These are phyloP conservation scores for Bettongia penicillata DNA, from an alignment of 2,113 vertebrate species.

Conservation along the genomic window DNA sequence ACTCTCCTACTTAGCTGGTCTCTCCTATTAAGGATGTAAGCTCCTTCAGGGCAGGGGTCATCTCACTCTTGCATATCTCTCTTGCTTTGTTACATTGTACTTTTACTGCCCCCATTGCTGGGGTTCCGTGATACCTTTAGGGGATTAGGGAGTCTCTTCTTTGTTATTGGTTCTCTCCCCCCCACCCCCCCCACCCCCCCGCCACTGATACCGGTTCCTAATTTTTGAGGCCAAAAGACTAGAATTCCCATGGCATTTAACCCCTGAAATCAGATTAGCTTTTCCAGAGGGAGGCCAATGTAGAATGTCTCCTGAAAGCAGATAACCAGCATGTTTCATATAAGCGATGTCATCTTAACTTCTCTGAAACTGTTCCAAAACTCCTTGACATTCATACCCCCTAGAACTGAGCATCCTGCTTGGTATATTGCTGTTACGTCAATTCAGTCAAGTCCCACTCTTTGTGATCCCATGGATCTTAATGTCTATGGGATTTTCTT, in stretches of 20 bases:
- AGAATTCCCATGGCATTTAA: neutral
- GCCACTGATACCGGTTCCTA: neutral
- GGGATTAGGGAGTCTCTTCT: neutral
- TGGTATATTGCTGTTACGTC: no score
- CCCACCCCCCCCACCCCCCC: no score
- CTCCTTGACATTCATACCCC: neutral
- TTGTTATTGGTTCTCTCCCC: neutral
- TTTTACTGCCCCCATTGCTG: neutral
- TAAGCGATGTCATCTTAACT: neutral
- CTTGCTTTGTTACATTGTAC: neutral
- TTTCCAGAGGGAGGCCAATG: neutral
- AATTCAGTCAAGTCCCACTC: no score
- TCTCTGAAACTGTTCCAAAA: neutral
- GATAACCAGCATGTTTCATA: neutral
- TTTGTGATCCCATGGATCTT: no score
- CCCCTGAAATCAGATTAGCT: neutral
- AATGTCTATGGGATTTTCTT: no score
- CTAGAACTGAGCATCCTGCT: neutral
- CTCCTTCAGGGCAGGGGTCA: neutral
- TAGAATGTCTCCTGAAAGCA: neutral
- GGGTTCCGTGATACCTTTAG: no score
- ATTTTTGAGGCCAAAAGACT: neutral
- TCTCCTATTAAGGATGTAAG: neutral
- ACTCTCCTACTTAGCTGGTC: neutral
- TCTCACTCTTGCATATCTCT: neutral